Percentiles rank a stretch among this genome's conserved stretches.
phyloP scores from a whole-genome alignment of 2,888 invertebrate genomes.

The Melanophora roralis region DNA sequence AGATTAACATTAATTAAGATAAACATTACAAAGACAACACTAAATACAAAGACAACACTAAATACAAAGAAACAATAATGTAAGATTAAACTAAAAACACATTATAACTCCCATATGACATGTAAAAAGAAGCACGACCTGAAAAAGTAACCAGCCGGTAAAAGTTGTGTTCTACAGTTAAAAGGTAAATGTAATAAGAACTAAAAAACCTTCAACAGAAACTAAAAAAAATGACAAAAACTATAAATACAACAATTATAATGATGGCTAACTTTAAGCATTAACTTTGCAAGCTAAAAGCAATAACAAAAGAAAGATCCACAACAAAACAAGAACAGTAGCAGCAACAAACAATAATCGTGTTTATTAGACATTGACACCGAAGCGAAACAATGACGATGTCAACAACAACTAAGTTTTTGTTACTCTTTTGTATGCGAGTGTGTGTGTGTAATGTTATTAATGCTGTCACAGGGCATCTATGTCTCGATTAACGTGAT shows the following conservation, averaged over 20 bases:
- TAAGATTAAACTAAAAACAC: not conserved
- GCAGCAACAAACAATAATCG: slow-evolving; percentile 28
- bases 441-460: slow-evolving; percentile 12
- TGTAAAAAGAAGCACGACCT: slow-evolving; percentile 15
- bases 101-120: slow-evolving; percentile 48
- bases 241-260: slow-evolving; percentile 15
- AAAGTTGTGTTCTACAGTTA: slow-evolving; percentile 15
- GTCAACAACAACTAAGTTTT: slow-evolving; percentile 47
- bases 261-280: slow-evolving; percentile 14
- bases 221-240: not conserved
- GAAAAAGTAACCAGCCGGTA: slow-evolving; percentile 10
- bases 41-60: not conserved
- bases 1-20: slow-evolving; percentile 6
- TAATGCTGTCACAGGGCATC: slow-evolving; percentile 39
- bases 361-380: slow-evolving; percentile 51
- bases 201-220: not conserved
- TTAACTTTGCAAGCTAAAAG: slow-evolving; percentile 11
- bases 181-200: slow-evolving; percentile 3
- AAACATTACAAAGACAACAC: not conserved
- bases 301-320: not conserved
- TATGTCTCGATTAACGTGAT: too few species aligned
- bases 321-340: not conserved
- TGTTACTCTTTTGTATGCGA: not conserved
- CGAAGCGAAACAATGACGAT: slow-evolving; percentile 51
- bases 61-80: not conserved